Base-by-base conservation (phyloP, 92 coral and sea anemone species). In the Plumapathes pennacea region DNA sequence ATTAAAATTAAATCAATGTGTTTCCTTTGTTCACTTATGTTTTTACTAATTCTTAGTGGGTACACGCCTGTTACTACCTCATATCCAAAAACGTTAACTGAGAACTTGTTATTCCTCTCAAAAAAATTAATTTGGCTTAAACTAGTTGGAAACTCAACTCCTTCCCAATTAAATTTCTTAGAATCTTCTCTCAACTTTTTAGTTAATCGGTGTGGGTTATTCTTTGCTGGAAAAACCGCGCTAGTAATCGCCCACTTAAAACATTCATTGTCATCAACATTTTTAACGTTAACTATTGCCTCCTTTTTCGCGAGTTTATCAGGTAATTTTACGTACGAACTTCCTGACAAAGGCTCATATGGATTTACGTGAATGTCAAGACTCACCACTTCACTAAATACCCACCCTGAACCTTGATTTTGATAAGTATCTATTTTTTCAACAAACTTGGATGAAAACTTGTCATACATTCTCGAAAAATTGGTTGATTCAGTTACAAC, bases 271-370 rank as follows among this genome's bases (percentile, higher is more conserved):
- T n/a, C n/a, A n/a, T n/a, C n/a, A n/a, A n/a, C n/a, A n/a, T n/a
- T n/a, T n/a, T n/a, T n/a, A n/a, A n/a, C n/a, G n/a, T n/a, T n/a
- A n/a, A n/a, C 23, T 2, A 65, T 51, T 3, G 72, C 72, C 14
- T 65, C 32, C 59, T 65, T 65, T 14, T 26, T 19, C 12, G 30
- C 22, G 19, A 65, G 17, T 33, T 14, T 20, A 30, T n/a, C 10
- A 2, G 62, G 72, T 1, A 65, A 46, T 29, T 46, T 46, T 37
- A 65, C 51, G 39, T 50, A 65, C 2, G 46, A 48, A 28, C 31
- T 38, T 15, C 48, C 64, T 0, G 64, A 14, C 15, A 57, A n/a
- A 5, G 50, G 64, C 4, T 57, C 19, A 32, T 10, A 54, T 2
- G 42, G 42, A 17, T 54, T 45, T 1, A 54, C 38, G 8, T 54